Evolutionary conservation across 1,140 invertebrate genomes (phyloP).

Genomic region (Meloidogyne hapla): DNA sequence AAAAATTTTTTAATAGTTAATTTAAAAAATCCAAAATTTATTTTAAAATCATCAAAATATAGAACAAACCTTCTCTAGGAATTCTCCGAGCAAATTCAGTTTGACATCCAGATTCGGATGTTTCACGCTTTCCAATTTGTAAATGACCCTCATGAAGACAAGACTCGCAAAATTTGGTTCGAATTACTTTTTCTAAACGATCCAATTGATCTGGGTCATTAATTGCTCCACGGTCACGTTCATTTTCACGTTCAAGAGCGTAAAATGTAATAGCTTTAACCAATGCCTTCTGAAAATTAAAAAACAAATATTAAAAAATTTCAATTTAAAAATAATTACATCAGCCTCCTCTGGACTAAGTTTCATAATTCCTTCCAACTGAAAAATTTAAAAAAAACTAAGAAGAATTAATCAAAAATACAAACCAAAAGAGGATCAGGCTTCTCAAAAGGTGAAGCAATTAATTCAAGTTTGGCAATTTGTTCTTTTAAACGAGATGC

Average conservation of each 20-base stretch:
- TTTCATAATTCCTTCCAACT: constrained; percentile 25
- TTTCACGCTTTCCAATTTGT: constrained; percentile 31
- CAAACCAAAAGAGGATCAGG: constrained; percentile 16
- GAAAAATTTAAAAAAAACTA: background rate
- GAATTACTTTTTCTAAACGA: constrained; percentile 19
- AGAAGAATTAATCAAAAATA: background rate
- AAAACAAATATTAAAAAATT: background rate
- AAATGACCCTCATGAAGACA: constrained; percentile 23
- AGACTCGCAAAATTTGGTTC: constrained; percentile 26
- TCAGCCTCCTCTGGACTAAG: constrained; percentile 24
- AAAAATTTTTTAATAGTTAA: too few relatives aligned
- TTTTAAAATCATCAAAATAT: background rate
- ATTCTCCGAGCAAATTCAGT: constrained; percentile 35
- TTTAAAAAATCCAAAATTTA: too few relatives aligned
- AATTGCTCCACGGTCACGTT: background rate
- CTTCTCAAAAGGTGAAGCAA: constrained; percentile 34
- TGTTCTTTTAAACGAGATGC: constrained; percentile 23
- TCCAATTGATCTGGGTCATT: constrained; percentile 13
- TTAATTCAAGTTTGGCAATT: constrained; percentile 29
- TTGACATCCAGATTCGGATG: constrained; percentile 36
- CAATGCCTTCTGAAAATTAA: constrained; percentile 17
- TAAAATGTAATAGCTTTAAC: constrained; percentile 24
- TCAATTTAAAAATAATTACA: constrained; percentile 12
- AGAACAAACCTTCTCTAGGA: constrained; percentile 25
- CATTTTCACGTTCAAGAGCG: constrained; percentile 21